Base-by-base conservation (phyloP, 2,888 invertebrate genomes). In the Eupithecia exiguata region DNA sequence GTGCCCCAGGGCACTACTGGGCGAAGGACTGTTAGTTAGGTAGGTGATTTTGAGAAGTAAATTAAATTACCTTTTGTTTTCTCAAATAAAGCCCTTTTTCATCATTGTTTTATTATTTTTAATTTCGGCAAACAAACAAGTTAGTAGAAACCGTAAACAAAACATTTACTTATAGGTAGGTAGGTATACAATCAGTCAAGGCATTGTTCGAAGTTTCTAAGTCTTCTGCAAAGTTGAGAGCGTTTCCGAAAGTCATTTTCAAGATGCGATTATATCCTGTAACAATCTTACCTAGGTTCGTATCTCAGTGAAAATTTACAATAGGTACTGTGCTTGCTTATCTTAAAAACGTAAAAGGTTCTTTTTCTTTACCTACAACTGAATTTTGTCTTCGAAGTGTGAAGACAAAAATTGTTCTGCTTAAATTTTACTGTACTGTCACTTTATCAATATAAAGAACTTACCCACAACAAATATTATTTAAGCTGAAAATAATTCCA, bases 171-270 rank as follows among this genome's bases (percentile, higher is more conserved):
- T 14, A 53, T 71, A 38, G 38, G 38, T 25, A 58, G 58, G 21
- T 53, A 21, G 53, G 58, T 25, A 75, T 53, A 84, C 81, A 81
- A 83, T 83, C 84, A 81, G 82, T 83, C 83, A 81, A 77, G 78
- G 83, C 81, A 86, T 90, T 90, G 89, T 90, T 84, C 74, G 80
- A 71, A 87, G 79, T 81, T 84, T 78, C 74, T 74, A 79, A 87
- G 83, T 78, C 81, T 81, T 82, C 80, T 77, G 78, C 69, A 63
- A 81, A 86, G 84, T 82, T 85, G 83, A 38, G 36, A 80, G 75
- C 77, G 79, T 82, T 84, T 81, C 77, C 67, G 79, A 83, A 86
- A 87, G 83, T 86, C 84, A 87, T 87, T 82, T 84, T 79, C 78
- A 72, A 78, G 79, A 88, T 80, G 81, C 83, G 87, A 88, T 87